Percentiles rank a stretch among this genome's conserved stretches.
Conservation (phyloP, 2,888 invertebrate species). For the Apomyelois bistriatella region DNA sequence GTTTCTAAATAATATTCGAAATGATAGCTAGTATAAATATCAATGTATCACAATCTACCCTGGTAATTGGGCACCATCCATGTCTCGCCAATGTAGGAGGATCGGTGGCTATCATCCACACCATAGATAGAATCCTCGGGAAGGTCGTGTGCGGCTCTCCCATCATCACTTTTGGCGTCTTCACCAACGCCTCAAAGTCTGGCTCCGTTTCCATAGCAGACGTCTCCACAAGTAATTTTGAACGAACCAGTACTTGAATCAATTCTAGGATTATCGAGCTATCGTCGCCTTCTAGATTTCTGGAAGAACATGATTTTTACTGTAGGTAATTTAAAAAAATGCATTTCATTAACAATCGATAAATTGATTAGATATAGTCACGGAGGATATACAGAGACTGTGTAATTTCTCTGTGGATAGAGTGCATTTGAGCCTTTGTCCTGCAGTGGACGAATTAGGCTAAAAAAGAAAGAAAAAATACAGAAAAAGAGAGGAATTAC, state of each 20-base stretch:
- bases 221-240: constrained; percentile 56
- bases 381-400: too few species aligned
- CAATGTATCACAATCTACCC: constrained; percentile 38
- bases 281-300: constrained; percentile 64
- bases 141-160: constrained; percentile 63
- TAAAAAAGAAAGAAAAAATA: too few species aligned
- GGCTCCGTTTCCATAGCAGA: constrained; percentile 57
- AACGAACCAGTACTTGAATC: constrained; percentile 43
- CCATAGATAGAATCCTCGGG: constrained; percentile 53
- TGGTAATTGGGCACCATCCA: constrained; percentile 61
- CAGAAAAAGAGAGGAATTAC: too few species aligned
- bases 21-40: too few species aligned
- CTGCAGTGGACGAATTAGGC: too few species aligned
- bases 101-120: constrained; percentile 59
- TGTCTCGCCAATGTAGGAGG: constrained; percentile 43
- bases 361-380: too few species aligned
- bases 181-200: constrained; percentile 53
- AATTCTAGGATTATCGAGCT: constrained; percentile 46
- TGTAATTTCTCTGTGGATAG: too few species aligned
- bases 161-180: constrained; percentile 56
- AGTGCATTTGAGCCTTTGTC: too few species aligned
- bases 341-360: too few species aligned
- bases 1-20: too few species aligned
- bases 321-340: too few species aligned
- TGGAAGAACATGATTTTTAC: constrained; percentile 19